Base-by-base conservation (phyloP, 2,888 invertebrate species). In the Trissolcus japonicus region DNA sequence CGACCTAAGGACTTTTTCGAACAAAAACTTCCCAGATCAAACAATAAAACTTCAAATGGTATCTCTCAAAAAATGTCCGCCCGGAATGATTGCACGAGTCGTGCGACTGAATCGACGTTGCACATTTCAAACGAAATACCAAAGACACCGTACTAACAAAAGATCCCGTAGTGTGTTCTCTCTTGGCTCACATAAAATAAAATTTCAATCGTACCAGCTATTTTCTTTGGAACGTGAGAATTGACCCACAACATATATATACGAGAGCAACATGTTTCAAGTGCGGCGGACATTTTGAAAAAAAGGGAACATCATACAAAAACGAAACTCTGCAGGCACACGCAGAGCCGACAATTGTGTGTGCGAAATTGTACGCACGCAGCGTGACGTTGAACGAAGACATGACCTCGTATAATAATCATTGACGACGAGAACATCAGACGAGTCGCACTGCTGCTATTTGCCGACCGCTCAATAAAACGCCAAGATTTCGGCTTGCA, bases 321-420 rank as follows among this genome's bases (percentile, higher is more conserved):
- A 66, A 57, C 62, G 56, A 63, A 54, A 68, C 35, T 11, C 4
- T n/a, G 6, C 29, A 29, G 29, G 9, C 29, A 76, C 66, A 76
- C 67, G 48, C 60, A 76, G 66, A 62, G 62, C 76, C 60, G 71
- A 62, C 66, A 69, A 60, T 60, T 59, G 57, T 60, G 66, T 61
- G 35, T 35, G 35, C 35, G 35, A 35, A 71, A 71, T 76, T 71
- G 69, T 61, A 60, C 19, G 69, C 62, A 66, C 59, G 72, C 63
- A 57, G 65, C 65, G 65, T 76, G 76, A 76, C 62, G 76, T 25
- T 29, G 68, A 71, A 53, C 73, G 62, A 72, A 77, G 76, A 76
- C 53, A 68, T 76, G 80, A 81, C 79, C 80, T 81, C 79, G 69
- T 78, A 35, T 35, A 35, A 78, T 56, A 78, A 79, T 79, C 79